Evolutionary conservation across 1,140 invertebrate genomes (phyloP), one percentile per base, ranked within the genome.

Genomic region (Lasioglossum albipes): DNA sequence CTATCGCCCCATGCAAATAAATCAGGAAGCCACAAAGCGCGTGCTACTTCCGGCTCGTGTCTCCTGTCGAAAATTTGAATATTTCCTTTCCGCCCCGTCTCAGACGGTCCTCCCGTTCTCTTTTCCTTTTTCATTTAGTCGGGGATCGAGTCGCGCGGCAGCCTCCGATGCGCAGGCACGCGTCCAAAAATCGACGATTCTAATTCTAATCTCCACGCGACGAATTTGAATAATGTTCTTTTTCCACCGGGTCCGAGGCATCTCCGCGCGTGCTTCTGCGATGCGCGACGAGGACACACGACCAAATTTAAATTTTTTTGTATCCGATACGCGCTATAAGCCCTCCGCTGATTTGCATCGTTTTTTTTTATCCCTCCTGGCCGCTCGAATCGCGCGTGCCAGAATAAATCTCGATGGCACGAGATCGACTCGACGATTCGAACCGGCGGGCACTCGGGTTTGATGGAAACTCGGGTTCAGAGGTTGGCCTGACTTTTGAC

Each of bases 161-260:
- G 85, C 82, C 84, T 62, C 42, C 57, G 79, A 88, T 91, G 88
- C 84, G 80, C 76, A 83, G 81, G 85, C 91, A 88, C 91, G 90
- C 87, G 90, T 90, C 79, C 87, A 83, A 86, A 86, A 83, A 78
- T 68, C 82, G 86, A 70, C 80, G 86, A 92, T 92, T 91, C 90
- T 91, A 91, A 92, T 92, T 92, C 90, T 91, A 92, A 91, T 91
- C 87, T 88, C 73, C 57, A 57, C 68, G 64, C 84, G 61, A 68
- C 41, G 72, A 83, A 90, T 91, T 90, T 88, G 84, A 90, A 90
- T 89, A 88, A 68, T 79, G 76, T 73, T 81, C 52, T 59, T 72
- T 79, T 64, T 79, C 73, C 81, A 7, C 7, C 45, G 42, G 82
- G 31, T 31, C 42, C 62, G 74, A 66, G 42, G 31, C 75, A 27